Evolutionary conservation across 1,140 invertebrate species (phyloP), one percentile per base, ranked within the genome.

Genomic region (Laodelphax striatellus): DNA sequence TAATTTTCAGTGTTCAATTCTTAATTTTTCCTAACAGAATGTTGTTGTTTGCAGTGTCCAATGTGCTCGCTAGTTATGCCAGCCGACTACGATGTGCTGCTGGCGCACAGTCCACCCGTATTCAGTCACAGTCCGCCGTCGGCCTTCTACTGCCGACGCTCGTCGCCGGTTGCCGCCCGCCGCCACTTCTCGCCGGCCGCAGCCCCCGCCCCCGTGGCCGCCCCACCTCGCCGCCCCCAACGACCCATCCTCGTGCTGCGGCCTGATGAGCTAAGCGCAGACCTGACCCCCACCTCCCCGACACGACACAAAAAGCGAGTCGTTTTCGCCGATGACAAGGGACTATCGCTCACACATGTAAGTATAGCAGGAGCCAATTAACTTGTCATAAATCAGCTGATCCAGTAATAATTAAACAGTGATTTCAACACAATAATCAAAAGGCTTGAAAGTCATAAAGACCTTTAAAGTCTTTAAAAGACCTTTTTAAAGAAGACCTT

Each of bases 251-350:
- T 79, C 6, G 75, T 79, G 1, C 68, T 73, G 1, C 64, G 76
- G 5, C 63, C 71, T 0, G 70, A 71, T 6, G 70, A 71, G 16
- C 60, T 57, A 14, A 31, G 44, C 3, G 50, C 55, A 22, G 58
- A 61, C 13, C 41, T 69, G 46, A 59, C 61, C 54, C 70, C 71
- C 8, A 62, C 67, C 41, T 75, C 72, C 57, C 76, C 76, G 5
- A 77, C 74, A 5, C 74, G 73, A 59, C 70, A 71, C 52, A 92
- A 91, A 69, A 96, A 96, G 73, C 82, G 80, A 62, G 94, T 97
- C 1, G 90, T 94, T 0, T 97, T 97, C 71, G 94, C 94, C 0
- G 94, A 97, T 69, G 91, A 93, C 68, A 85, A 85, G 68, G 94
- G 94, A 1, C 80, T 86, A 41, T 85, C 89, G 1, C 76, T 97